Evolutionary conservation across 2,113 vertebrate species (phyloP).

Genomic region (Grallaria varia): DNA sequence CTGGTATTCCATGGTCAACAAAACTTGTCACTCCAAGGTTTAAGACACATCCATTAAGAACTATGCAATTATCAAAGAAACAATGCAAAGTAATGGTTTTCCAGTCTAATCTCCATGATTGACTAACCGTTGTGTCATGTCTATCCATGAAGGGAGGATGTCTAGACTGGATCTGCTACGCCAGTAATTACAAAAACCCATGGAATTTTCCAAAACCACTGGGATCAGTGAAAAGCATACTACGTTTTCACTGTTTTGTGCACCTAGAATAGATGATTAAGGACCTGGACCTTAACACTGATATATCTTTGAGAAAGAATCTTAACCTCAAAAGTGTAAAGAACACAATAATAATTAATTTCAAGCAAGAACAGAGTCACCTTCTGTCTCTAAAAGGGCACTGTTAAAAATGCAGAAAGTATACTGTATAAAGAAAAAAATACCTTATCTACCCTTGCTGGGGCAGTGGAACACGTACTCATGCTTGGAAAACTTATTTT

Average conservation of each 20-base stretch:
- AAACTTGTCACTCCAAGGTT: neutral
- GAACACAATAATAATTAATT: neutral
- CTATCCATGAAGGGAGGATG: neutral
- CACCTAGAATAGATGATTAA: neutral
- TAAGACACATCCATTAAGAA: neutral
- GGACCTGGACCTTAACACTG: neutral
- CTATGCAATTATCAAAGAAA: neutral
- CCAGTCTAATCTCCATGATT: neutral
- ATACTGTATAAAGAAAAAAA: neutral
- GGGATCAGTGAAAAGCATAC: neutral
- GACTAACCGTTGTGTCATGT: neutral
- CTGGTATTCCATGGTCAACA: neutral
- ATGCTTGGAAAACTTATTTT: neutral
- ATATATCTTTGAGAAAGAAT: neutral
- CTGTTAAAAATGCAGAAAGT: neutral
- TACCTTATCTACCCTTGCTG: neutral
- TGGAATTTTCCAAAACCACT: slow-evolving; percentile 23
- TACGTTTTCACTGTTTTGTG: neutral
- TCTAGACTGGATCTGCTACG: neutral
- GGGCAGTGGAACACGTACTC: neutral
- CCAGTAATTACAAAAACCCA: neutral
- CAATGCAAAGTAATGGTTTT: neutral
- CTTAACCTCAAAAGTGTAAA: neutral
- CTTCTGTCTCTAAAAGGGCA: neutral
- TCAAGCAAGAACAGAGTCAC: neutral